A percentile compares a stretch with the other conserved stretches of the same genome.
These are phyloP conservation scores for Rhincodon typus DNA, from an alignment of 2,797 vertebrate species.

Conservation along the genomic window DNA sequence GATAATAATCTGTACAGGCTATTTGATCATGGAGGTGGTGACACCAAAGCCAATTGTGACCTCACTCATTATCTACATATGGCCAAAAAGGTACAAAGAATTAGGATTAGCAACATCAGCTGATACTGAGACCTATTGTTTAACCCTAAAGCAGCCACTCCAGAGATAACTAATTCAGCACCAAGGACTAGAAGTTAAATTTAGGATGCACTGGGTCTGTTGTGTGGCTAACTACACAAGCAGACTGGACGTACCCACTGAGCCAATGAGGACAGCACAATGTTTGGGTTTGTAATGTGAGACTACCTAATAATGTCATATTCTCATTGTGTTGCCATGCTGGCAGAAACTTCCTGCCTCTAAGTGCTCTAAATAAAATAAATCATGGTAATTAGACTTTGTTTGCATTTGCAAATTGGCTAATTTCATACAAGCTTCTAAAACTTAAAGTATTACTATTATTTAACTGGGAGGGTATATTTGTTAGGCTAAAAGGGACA, in stretches of 20 bases:
- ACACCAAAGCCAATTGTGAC: background rate
- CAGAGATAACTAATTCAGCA: background rate
- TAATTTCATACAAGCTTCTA: slow-evolving; percentile 28
- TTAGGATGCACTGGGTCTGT: background rate
- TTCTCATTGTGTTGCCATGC: background rate
- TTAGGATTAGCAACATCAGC: background rate
- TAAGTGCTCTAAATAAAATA: slow-evolving; percentile 18
- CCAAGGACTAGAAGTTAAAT: background rate
- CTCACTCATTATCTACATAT: background rate
- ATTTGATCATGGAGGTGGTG: background rate
- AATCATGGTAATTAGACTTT: slow-evolving; percentile 9
- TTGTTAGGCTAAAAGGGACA: slow-evolving; percentile 29
- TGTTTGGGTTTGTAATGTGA: background rate
- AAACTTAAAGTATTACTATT: slow-evolving; percentile 22
- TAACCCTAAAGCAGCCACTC: background rate
- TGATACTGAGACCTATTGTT: background rate
- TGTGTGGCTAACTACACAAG: background rate
- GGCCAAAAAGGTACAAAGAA: background rate
- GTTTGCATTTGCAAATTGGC: slow-evolving; percentile 29
- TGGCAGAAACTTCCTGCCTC: background rate
- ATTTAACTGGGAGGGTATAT: slow-evolving; percentile 33
- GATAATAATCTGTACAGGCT: background rate
- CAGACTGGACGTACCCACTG: background rate
- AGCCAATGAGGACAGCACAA: background rate
- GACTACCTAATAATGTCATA: background rate